phyloP scores from a whole-genome alignment of 2,797 vertebrate species.

The Loris lydekkerianus region DNA sequence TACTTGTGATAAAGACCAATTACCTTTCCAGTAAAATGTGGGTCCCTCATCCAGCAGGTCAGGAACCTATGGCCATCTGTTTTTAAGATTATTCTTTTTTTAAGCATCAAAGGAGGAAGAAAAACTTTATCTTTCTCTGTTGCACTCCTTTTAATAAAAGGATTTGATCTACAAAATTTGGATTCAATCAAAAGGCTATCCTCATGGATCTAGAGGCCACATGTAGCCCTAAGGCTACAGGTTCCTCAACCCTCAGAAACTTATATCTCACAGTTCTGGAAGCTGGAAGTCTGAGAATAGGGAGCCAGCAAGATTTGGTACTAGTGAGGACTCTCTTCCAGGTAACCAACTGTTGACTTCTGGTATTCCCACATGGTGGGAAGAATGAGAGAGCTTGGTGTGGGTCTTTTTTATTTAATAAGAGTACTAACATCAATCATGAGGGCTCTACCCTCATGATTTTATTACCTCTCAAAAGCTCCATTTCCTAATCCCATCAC shows the following conservation, averaged over 20 bases:
- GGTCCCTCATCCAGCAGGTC: not conserved
- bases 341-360: not conserved
- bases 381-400: not conserved
- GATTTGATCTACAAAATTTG: no score
- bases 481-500: not conserved
- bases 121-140: no score
- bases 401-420: not conserved
- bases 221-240: no score
- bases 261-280: not conserved
- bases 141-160: no score
- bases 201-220: no score
- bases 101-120: not conserved
- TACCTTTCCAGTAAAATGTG: not conserved
- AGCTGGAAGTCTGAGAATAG: not conserved
- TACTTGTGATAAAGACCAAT: not conserved
- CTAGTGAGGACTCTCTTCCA: not conserved
- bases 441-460: not conserved
- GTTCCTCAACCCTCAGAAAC: not conserved
- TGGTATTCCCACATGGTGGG: not conserved
- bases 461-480: not conserved
- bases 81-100: not conserved
- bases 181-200: no score
- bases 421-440: not conserved
- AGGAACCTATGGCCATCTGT: no score
- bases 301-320: not conserved